Percentiles rank a stretch among this genome's conserved stretches.
Conservation (phyloP, 2,797 vertebrate species). For the Lerista edwardsae region DNA sequence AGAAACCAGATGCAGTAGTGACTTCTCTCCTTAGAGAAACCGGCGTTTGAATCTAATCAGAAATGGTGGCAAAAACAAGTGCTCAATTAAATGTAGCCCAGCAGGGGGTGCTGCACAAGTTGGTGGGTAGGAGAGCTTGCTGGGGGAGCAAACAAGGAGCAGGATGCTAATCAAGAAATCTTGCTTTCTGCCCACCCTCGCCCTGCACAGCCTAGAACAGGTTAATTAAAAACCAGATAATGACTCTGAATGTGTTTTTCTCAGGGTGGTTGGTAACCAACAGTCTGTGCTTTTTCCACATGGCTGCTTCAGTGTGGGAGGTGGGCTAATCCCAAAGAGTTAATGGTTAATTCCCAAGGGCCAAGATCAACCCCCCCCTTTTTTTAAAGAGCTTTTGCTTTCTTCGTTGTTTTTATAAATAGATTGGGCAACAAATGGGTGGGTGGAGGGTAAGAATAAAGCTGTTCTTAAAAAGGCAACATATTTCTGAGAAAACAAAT, state of each 20-base stretch:
- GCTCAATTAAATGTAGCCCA: not conserved
- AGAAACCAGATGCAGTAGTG: not conserved
- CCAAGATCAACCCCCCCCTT: conserved; percentile 18
- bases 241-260: conserved; percentile 21
- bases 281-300: conserved; percentile 8
- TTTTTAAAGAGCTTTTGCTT: conserved; percentile 2
- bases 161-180: not conserved
- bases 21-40: not conserved
- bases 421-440: not conserved
- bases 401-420: not conserved
- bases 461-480: not conserved
- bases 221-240: conserved; percentile 41
- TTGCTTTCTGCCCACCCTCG: not conserved
- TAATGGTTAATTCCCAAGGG: conserved; percentile 30
- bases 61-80: not conserved
- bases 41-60: not conserved
- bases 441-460: not conserved
- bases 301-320: conserved; percentile 3
- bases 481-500: conserved; percentile 1
- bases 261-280: not conserved
- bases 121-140: too few relatives aligned
- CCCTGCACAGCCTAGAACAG: not conserved
- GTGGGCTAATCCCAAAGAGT: conserved; percentile 11
- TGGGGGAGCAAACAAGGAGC: not conserved
- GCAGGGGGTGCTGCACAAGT: not conserved